Base-by-base conservation (phyloP, 1,140 invertebrate species). In the Neocloeon triangulifer region DNA sequence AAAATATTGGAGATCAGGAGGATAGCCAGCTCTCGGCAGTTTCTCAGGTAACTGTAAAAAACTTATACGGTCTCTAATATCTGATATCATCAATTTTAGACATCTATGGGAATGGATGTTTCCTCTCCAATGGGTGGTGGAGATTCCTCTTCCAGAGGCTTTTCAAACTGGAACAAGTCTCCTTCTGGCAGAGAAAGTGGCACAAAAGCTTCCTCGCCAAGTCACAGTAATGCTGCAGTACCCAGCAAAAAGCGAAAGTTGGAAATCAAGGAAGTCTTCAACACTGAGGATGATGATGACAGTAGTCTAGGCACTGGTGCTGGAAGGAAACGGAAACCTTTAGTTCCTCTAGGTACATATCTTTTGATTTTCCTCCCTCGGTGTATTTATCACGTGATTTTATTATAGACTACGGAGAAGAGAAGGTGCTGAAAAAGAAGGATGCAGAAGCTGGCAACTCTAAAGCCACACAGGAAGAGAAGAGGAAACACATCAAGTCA, bases 391-490 rank as follows among this genome's bases (percentile, higher is more conserved):
- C 12, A 23, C 12, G 22, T 23, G 22, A 25, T 33, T 22, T 39
- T 36, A 32, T 37, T 38, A 17, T 33, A 69, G 69, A 73, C 55
- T 73, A 73, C 37, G 68, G 62, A 10, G 69, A 73, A 37, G 62
- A 70, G 19, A 64, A 62, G 39, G 64, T 64, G 43, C 74, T 71
- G 50, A 58, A 66, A 15, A 49, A 47, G 30, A 69, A 71, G 40
- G 66, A 66, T 46, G n/a, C n/a, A n/a, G 69, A 71, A 42, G 62
- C 59, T 39, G 57, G 62, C 41, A 77, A 74, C 48, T 71, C n/a
- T n/a, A n/a, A n/a, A n/a, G n/a, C n/a, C n/a, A n/a, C 67, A 36
- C 76, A 79, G 41, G 91, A 95, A 56, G 94, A 98, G 53, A 96
- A 97, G 52, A 60, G 84, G 28, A 84, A 85, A 44, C 74, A 89